Conservation (phyloP, 2,113 vertebrate species). For the Gasterosteus nipponicus region DNA sequence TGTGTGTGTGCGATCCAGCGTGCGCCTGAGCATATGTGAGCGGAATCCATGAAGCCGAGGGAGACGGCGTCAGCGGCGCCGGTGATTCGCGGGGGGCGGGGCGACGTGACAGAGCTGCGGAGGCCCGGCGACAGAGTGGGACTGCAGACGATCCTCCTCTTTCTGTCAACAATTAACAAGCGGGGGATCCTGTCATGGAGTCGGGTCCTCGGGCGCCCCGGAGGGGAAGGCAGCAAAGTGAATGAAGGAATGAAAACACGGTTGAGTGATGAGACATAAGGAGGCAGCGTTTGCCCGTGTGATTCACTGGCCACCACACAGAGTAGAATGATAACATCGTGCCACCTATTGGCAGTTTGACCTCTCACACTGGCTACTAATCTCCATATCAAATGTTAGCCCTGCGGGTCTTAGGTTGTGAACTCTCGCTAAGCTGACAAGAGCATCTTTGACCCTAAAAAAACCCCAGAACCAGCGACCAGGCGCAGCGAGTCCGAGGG, state of each 20-base stretch:
- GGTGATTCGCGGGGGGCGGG: conserved; percentile 45
- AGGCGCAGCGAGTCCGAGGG: conserved; percentile 48
- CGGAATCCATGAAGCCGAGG: conserved; percentile 58
- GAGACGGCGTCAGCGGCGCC: conserved; percentile 45
- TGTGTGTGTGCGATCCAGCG: conserved; percentile 34
- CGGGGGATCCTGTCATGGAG: conserved; percentile 34
- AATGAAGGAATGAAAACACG: conserved; percentile 55
- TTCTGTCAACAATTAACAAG: conserved; percentile 61
- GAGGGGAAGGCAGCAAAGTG: conserved; percentile 56
- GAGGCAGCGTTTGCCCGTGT: conserved; percentile 17
- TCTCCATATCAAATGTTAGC: conserved; percentile 55
- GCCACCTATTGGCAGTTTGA: conserved; percentile 33
- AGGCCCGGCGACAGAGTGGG: conserved; percentile 38
- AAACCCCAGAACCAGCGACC: conserved; percentile 54
- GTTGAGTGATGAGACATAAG: conserved; percentile 63
- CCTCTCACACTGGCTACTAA: conserved; percentile 37
- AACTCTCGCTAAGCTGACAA: conserved; percentile 63
- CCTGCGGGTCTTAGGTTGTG: conserved; percentile 48
- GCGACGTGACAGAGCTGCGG: conserved; percentile 52
- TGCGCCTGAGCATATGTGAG: conserved; percentile 50
- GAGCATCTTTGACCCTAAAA: conserved; percentile 65
- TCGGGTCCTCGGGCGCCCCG: conserved; percentile 44
- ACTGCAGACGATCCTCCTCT: conserved; percentile 62
- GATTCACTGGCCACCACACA: neutral
- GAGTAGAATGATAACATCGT: conserved; percentile 17